phyloP scores from a whole-genome alignment of 2,888 invertebrate species.

The Spisula solida region DNA sequence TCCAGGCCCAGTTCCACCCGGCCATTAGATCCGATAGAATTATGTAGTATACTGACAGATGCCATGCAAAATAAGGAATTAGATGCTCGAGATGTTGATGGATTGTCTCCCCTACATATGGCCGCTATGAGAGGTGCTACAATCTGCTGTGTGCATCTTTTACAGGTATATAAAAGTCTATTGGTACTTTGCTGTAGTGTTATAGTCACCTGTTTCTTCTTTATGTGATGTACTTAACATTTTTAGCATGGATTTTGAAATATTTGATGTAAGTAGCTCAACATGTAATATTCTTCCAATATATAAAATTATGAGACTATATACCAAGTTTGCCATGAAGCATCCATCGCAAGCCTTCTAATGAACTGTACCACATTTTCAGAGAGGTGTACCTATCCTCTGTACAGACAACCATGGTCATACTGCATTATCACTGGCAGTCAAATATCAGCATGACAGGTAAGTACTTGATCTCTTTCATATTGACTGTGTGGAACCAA shows the following conservation, averaged over 20 bases:
- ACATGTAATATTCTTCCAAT: too few relatives aligned
- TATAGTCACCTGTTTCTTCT: too few relatives aligned
- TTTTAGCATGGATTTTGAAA: too few relatives aligned
- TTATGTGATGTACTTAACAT: too few relatives aligned
- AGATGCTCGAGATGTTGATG: constrained; percentile 85
- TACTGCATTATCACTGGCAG: constrained; percentile 88
- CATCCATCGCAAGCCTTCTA: too few relatives aligned
- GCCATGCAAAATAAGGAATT: constrained; percentile 85
- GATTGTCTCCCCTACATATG: constrained; percentile 87
- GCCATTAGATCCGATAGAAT: constrained; percentile 88
- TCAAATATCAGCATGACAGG: constrained; percentile 88
- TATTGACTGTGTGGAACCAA: too few relatives aligned
- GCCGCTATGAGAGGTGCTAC: constrained; percentile 88
- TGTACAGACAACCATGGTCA: constrained; percentile 87
- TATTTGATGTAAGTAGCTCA: too few relatives aligned
- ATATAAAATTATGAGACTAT: too few relatives aligned
- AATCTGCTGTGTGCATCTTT: constrained; percentile 88
- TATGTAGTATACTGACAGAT: constrained; percentile 86
- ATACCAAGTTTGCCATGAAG: too few relatives aligned
- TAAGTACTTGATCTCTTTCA: constrained; percentile 53
- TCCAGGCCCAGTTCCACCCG: constrained; percentile 79
- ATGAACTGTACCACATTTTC: too few relatives aligned
- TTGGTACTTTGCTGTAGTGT: not conserved
- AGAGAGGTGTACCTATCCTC: constrained; percentile 85
- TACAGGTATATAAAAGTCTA: constrained; percentile 79